Evolutionary conservation across 2,888 invertebrate genomes (phyloP), one percentile per base, ranked within the genome.

Genomic region (Tinea pellionella): DNA sequence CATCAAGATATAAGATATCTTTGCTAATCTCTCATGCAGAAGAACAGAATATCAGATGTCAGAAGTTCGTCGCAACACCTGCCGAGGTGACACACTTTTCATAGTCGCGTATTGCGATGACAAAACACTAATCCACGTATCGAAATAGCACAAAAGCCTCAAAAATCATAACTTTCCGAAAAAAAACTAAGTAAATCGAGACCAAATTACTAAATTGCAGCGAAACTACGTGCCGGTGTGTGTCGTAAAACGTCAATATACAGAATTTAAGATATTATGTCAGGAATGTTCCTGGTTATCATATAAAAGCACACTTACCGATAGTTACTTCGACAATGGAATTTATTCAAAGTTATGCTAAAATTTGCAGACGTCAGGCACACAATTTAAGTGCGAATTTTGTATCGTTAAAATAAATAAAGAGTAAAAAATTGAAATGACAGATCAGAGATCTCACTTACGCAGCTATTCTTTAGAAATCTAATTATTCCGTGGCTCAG

Each of bases 341-440:
- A 53, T 24, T 24, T 8, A 53, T 53, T 53, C 12, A 19, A 24
- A 53, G 19, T 24, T 6, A 9, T 24, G 12, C 53, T 53, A 24
- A 18, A 16, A 53, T 19, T 24, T 53, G 12, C 53, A 53, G 53
- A 18, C 12, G 24, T 19, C 18, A 1, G 53, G 18, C 4, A 24
- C 18, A 6, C 74, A 82, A 80, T 76, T 80, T 79, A 77, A 83
- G 77, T 78, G 75, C 66, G 72, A 86, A 86, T 86, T 86, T 86
- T 86, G 86, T 81, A 85, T 82, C 84, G 77, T 75, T 78, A 74
- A 24, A 80, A 77, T 81, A 85, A 83, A 83, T 82, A 80, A 41
- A 47, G 72, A 79, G 70, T 76, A 80, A 85, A 80, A n/a, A 84
- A 78, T 75, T 77, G 73, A 75, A 76, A 73, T 85, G 83, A 86